A percentile compares a stretch with the other conserved stretches of the same genome.
Conservation (phyloP, 2,113 vertebrate species). For the Shinisaurus crocodilurus region DNA sequence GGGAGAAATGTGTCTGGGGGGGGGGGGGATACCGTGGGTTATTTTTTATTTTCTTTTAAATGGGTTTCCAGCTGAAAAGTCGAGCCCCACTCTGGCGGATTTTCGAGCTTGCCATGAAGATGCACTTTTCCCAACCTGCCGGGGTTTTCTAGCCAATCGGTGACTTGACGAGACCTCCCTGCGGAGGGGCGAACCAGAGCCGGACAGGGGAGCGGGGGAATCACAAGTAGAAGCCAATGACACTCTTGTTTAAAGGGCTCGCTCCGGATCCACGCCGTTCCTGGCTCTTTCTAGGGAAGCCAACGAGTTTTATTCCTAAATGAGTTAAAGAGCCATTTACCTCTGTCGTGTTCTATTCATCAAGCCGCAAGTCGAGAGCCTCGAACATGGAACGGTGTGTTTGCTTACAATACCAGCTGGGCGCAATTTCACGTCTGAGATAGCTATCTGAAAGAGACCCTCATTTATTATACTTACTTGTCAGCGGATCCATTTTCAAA, state of each 20-base stretch:
- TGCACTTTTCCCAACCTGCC: not conserved
- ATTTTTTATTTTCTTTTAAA: not conserved
- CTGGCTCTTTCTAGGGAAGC: slow-evolving; percentile 78
- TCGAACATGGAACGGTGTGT: slow-evolving; percentile 95
- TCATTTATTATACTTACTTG: slow-evolving; percentile 92
- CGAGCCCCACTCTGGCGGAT: not conserved
- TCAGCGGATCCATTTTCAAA: slow-evolving; percentile 89
- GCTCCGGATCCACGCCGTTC: slow-evolving; percentile 75
- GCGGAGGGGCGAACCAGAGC: fast-evolving
- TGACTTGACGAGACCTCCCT: not conserved
- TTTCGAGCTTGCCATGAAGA: not conserved
- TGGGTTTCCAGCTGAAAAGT: not conserved
- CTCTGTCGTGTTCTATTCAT: slow-evolving; percentile 96
- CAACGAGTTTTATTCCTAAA: slow-evolving; percentile 87
- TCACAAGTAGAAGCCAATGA: slow-evolving; percentile 67
- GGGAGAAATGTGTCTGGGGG: not conserved
- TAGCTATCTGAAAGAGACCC: slow-evolving; percentile 94
- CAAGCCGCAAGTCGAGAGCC: slow-evolving; percentile 91
- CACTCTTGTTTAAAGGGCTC: slow-evolving; percentile 72
- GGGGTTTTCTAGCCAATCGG: not conserved
- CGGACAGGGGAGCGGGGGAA: not conserved
- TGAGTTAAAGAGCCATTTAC: slow-evolving; percentile 97
- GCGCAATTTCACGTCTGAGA: slow-evolving; percentile 98
- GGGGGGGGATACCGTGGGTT: not conserved
- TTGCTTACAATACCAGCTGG: slow-evolving; percentile 98